Percentiles rank a stretch among this genome's conserved stretches.
Evolutionary conservation across 2,113 vertebrate genomes (phyloP).

Genomic region (Grantiella picta): DNA sequence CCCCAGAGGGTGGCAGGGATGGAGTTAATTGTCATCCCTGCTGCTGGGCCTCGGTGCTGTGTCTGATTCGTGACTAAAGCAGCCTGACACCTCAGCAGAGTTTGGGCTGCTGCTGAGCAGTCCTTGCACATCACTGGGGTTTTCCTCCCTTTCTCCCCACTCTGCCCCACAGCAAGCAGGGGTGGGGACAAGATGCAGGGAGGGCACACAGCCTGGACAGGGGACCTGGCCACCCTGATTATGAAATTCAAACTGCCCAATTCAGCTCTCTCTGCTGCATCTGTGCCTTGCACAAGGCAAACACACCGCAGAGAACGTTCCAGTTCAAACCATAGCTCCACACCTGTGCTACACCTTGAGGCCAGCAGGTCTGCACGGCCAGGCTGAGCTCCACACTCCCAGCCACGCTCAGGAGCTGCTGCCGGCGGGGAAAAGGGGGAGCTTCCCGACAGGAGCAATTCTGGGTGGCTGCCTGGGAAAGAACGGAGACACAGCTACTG

Average conservation of each 20-base stretch:
- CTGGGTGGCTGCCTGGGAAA: background rate
- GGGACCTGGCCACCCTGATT: background rate
- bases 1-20: background rate
- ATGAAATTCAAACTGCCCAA: background rate
- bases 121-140: background rate
- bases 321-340: background rate
- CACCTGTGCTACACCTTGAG: background rate
- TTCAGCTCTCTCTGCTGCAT: background rate
- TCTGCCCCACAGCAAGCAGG: background rate
- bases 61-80: background rate
- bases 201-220: background rate
- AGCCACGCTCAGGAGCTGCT: background rate
- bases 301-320: background rate
- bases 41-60: background rate
- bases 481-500: rapidly evolving
- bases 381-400: background rate
- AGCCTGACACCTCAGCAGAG: background rate
- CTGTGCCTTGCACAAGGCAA: background rate
- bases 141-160: background rate
- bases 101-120: background rate
- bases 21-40: background rate
- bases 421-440: background rate
- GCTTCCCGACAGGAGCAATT: background rate
- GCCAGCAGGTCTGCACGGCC: background rate
- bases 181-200: background rate